phyloP scores from a whole-genome alignment of 2,113 vertebrate genomes.

The Vulpes lagopus region DNA sequence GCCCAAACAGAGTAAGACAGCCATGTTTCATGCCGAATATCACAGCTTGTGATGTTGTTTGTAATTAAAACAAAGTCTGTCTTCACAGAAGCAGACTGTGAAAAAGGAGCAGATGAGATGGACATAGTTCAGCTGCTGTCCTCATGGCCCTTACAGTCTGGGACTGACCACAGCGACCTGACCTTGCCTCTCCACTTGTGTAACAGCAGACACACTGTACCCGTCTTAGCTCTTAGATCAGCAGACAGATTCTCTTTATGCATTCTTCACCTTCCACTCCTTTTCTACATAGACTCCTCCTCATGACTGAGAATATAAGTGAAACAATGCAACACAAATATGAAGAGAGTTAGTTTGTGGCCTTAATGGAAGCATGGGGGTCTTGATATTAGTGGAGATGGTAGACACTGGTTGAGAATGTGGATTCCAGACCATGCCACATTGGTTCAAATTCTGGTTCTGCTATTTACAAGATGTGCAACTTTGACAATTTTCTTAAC shows the following conservation, averaged over 20 bases:
- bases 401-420: background rate
- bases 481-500: background rate
- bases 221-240: background rate
- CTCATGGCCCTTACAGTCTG: background rate
- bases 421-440: background rate
- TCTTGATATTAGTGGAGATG: background rate
- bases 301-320: background rate
- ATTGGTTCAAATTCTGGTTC: background rate
- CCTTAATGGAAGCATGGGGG: background rate
- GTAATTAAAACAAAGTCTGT: background rate
- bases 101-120: background rate
- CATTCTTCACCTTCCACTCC: background rate
- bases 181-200: background rate
- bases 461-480: background rate
- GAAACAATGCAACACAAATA: background rate
- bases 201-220: background rate
- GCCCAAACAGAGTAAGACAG: background rate
- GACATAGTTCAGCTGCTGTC: background rate
- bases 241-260: background rate
- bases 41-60: background rate
- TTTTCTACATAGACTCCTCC: background rate
- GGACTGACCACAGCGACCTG: background rate
- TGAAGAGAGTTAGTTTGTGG: background rate
- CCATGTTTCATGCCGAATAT: background rate
- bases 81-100: background rate